A percentile compares a stretch with the other conserved stretches of the same genome.
These are phyloP conservation scores for Cheilosia vulpina DNA, from an alignment of 2,888 invertebrate genomes.

Conservation along the genomic window DNA sequence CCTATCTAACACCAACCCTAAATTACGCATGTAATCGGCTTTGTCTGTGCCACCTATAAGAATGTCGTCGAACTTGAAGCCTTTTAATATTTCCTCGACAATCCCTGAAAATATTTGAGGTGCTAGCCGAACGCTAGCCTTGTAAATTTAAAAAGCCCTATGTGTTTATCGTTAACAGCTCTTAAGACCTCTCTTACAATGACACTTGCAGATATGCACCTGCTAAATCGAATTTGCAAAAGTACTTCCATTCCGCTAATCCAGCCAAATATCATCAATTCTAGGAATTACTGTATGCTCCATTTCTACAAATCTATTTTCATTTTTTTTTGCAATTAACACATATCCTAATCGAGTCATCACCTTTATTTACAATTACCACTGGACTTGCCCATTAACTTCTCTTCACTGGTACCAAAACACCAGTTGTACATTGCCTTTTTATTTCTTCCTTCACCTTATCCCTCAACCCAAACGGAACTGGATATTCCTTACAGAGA, in stretches of 20 bases:
- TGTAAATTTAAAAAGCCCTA: constrained; percentile 39
- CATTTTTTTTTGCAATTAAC: constrained; percentile 78
- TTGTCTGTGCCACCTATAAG: neutral
- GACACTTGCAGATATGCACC: constrained; percentile 75
- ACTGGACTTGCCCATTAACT: constrained; percentile 78
- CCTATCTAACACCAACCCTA: constrained; percentile 43
- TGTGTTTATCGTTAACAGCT: constrained; percentile 76
- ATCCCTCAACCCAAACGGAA: constrained; percentile 23
- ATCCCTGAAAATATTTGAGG: constrained; percentile 21
- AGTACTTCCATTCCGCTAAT: constrained; percentile 72
- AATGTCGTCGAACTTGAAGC: neutral
- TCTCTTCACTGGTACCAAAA: constrained; percentile 68
- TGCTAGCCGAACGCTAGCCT: constrained; percentile 36
- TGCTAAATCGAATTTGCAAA: constrained; percentile 69
- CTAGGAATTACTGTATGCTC: constrained; percentile 77
- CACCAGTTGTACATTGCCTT: constrained; percentile 37
- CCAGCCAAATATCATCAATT: constrained; percentile 37
- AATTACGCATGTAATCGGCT: neutral
- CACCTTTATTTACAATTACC: constrained; percentile 44
- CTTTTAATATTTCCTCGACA: constrained; percentile 25
- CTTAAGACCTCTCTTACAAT: constrained; percentile 68
- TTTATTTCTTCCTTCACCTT: constrained; percentile 42
- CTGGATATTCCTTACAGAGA: constrained; percentile 29
- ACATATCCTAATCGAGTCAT: constrained; percentile 76
- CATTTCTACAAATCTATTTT: constrained; percentile 59